Evolutionary conservation across 2,888 invertebrate species (phyloP), one percentile per base, ranked within the genome.

Genomic region (Leptinotarsa haldemani): DNA sequence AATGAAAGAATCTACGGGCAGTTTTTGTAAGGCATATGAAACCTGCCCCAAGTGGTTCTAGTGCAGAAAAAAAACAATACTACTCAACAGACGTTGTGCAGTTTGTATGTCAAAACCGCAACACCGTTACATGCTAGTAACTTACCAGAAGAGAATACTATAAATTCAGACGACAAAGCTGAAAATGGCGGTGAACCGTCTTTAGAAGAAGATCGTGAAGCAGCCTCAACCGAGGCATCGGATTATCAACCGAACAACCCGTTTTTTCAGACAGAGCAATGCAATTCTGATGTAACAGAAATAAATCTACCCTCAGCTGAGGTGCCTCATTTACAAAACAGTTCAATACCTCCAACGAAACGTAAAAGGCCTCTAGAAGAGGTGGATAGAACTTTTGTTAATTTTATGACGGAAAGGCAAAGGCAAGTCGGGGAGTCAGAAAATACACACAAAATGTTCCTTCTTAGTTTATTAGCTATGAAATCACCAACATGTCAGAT

Each of bases 81-180:
- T 69, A 72, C 53, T 65, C 73, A 63, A 68, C 65, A 61, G 73
- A 70, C 15, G 73, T 47, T 16, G 73, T 75, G 73, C 70, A 70
- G 61, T 73, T 73, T 61, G 56, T 25, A 46, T 75, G 40, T 75
- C 3, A 75, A 75, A 71, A 53, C 3, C 9, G 40, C 40, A 40
- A 40, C 40, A 40, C 40, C 40, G 40, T 40, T 40, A 40, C 40
- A 40, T 9, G 40, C 9, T 40, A 40, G 40, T 40, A 40, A 40
- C 40, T 40, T 3, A 40, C 40, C 40, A 40, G 40, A 40, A 40
- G 9, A 40, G 2, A 40, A 40, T 40, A 40, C 40, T 40, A 40
- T 40, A 40, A 40, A 40, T 40, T 40, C 9, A 12, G 9, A 40
- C 9, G 12, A 40, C 9, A 12, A 9, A 40, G 40, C 40, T 40